A percentile compares a stretch with the other conserved stretches of the same genome.
Evolutionary conservation across 23 tunicate species (phyloP).

Genomic region (Ciona savignyi): DNA sequence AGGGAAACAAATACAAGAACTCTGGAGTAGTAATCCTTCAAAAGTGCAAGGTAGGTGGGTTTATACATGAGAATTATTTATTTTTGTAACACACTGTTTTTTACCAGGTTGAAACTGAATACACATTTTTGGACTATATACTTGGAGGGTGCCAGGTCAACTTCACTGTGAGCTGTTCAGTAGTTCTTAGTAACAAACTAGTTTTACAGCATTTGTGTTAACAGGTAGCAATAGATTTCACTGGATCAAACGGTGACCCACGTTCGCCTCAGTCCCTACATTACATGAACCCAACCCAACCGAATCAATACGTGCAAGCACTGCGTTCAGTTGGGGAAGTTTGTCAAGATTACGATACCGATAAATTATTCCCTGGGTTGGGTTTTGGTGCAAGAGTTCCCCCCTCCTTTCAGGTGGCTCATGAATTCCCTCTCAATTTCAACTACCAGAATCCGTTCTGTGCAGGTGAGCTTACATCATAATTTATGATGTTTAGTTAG

Average conservation of each 20-base stretch:
- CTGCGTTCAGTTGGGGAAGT: constrained; percentile 77
- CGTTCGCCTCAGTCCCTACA: constrained; percentile 69
- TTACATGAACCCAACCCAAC: constrained; percentile 68
- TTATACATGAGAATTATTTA: background rate
- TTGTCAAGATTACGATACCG: constrained; percentile 92
- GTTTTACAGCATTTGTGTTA: background rate
- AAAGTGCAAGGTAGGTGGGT: constrained; percentile 47
- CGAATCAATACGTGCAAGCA: constrained; percentile 87
- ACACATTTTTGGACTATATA: constrained; percentile 84
- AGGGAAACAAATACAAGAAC: constrained; percentile 91
- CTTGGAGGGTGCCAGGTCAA: constrained; percentile 85
- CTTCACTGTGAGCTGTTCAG: constrained; percentile 53
- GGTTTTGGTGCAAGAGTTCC: constrained; percentile 98
- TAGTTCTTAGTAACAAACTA: background rate
- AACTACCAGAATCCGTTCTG: constrained; percentile 87
- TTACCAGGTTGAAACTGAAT: constrained; percentile 51
- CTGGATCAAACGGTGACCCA: constrained; percentile 99
- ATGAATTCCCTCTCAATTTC: constrained; percentile 90
- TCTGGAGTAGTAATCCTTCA: constrained; percentile 70
- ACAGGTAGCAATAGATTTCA: constrained; percentile 96
- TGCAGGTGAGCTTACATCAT: constrained; percentile 37
- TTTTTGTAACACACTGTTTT: background rate
- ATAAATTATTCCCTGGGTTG: constrained; percentile 91
- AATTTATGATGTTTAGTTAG: too few species aligned
- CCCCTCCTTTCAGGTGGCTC: constrained; percentile 51